These are phyloP conservation scores for Thecocarcelia acutangulata DNA, from an alignment of 2,888 invertebrate species.

Conservation along the genomic window DNA sequence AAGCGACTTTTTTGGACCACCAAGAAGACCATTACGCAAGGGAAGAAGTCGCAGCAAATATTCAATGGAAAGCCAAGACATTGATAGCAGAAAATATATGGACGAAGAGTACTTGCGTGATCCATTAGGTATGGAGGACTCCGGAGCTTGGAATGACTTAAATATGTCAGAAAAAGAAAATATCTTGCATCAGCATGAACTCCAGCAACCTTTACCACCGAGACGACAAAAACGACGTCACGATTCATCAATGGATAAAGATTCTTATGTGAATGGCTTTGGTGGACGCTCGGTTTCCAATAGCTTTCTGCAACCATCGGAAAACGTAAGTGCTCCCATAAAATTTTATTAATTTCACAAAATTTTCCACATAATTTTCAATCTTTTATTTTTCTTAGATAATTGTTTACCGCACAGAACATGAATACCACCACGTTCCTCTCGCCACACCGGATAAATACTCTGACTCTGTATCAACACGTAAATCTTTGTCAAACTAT, in stretches of 20 bases:
- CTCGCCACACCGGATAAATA: conserved; percentile 82
- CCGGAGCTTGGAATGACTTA: conserved; percentile 74
- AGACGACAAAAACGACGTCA: conserved; percentile 79
- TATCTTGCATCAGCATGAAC: conserved; percentile 63
- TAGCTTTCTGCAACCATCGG: conserved; percentile 80
- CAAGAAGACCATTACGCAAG: conserved; percentile 83
- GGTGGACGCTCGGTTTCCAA: conserved; percentile 81
- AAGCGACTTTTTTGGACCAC: conserved; percentile 79
- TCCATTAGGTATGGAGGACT: conserved; percentile 71
- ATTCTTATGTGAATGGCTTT: conserved; percentile 80
- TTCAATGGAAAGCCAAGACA: conserved; percentile 81
- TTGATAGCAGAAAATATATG: conserved; percentile 71
- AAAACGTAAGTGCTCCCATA: conserved; percentile 77
- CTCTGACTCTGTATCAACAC: conserved; percentile 83
- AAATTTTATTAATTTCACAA: background rate
- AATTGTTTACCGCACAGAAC: conserved; percentile 86
- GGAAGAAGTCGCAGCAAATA: conserved; percentile 79
- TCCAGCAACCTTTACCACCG: conserved; percentile 79
- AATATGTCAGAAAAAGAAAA: conserved; percentile 68
- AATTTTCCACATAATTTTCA: background rate
- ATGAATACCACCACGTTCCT: conserved; percentile 85
- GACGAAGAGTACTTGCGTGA: conserved; percentile 80
- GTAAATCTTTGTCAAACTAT: conserved; percentile 83
- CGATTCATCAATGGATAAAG: conserved; percentile 78
- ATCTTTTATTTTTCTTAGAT: conserved; percentile 81